These are phyloP conservation scores for Catostylus mosaicus DNA, from an alignment of 30 jellyfish, hydroid and myxozoan genomes.

Conservation along the genomic window DNA sequence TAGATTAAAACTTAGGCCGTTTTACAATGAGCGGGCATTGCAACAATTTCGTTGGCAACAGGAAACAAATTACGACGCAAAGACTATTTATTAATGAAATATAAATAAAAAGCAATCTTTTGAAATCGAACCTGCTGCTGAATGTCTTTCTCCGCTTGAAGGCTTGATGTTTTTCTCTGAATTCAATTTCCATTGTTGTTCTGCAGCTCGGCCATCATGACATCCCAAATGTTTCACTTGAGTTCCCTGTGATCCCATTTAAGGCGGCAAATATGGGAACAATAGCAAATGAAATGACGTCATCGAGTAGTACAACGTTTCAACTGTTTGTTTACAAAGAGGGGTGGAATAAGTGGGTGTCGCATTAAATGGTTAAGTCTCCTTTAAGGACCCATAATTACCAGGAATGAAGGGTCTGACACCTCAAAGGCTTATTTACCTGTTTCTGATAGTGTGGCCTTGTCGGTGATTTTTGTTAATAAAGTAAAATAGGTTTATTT, in stretches of 20 bases:
- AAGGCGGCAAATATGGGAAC: conserved; percentile 38
- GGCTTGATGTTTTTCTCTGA: conserved; percentile 22
- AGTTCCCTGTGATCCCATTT: conserved; percentile 41
- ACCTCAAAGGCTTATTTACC: too few species aligned
- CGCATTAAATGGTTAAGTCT: too few species aligned
- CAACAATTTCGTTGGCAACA: not conserved
- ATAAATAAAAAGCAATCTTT: not conserved
- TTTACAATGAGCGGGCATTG: not conserved
- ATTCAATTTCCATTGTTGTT: conserved; percentile 40
- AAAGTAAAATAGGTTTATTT: too few species aligned
- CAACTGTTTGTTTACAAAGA: too few species aligned
- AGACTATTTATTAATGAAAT: not conserved
- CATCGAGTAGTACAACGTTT: not conserved
- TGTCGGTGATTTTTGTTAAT: too few species aligned
- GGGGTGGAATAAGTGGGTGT: too few species aligned
- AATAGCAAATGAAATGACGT: conserved; percentile 28
- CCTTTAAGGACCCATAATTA: too few species aligned
- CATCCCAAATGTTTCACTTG: not conserved
- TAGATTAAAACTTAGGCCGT: not conserved
- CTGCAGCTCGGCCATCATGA: conserved; percentile 31
- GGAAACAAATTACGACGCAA: not conserved
- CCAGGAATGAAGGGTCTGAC: too few species aligned
- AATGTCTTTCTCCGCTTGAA: conserved; percentile 59
- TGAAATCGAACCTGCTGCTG: conserved; percentile 63
- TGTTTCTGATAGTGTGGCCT: too few species aligned